phyloP scores from a whole-genome alignment of 1,140 invertebrate species.

The Mya arenaria region DNA sequence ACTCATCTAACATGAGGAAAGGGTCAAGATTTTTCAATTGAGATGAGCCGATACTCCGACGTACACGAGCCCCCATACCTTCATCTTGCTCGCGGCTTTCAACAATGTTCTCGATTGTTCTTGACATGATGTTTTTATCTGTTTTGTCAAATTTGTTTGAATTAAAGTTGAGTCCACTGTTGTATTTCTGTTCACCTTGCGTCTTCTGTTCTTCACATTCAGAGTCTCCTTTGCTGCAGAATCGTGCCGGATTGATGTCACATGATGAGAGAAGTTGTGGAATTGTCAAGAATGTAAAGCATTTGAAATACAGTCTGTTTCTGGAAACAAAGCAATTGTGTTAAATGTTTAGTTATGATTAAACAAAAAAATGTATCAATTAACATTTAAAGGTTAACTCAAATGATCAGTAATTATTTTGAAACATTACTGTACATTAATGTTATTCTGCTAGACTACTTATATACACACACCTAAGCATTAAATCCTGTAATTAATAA shows the following conservation, averaged over 20 bases:
- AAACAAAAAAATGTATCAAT: too few species aligned
- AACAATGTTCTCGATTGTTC: constrained; percentile 57
- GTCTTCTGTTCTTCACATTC: not conserved
- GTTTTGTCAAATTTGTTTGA: not conserved
- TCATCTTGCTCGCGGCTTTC: constrained; percentile 81
- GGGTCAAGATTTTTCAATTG: constrained; percentile 81
- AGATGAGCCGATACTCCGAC: constrained; percentile 78
- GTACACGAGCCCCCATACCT: constrained; percentile 79
- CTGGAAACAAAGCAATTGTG: too few species aligned
- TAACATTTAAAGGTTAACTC: too few species aligned
- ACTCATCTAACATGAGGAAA: constrained; percentile 82
- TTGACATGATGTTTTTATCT: constrained; percentile 18
- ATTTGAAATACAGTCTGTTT: too few species aligned
- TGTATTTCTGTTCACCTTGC: not conserved
- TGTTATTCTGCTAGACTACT: too few species aligned
- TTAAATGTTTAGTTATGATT: too few species aligned
- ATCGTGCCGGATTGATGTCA: not conserved
- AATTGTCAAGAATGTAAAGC: not conserved
- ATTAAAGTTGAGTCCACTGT: too few species aligned
- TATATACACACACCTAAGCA: too few species aligned
- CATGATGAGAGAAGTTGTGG: not conserved
- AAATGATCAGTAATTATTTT: too few species aligned
- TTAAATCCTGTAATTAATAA: too few species aligned
- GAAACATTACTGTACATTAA: too few species aligned
- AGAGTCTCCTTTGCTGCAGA: not conserved